Conservation (phyloP, 2,888 invertebrate species). For the Dasysyrphus albostriatus region DNA sequence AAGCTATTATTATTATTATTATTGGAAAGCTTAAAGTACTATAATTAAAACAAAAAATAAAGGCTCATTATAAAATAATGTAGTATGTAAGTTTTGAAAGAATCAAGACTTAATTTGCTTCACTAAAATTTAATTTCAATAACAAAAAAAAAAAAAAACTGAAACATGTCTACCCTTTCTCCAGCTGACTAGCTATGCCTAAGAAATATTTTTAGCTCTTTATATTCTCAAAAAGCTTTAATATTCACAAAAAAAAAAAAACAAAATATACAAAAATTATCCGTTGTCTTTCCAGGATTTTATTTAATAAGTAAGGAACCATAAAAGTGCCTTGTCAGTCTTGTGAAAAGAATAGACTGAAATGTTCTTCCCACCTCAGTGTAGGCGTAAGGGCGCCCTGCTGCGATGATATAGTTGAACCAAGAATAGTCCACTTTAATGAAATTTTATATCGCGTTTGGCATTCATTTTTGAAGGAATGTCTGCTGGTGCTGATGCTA, state of each 20-base stretch:
- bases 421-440: conserved; percentile 40
- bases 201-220: no score
- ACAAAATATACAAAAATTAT: not conserved
- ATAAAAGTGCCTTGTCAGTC: not conserved
- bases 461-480: conserved; percentile 26
- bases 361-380: not conserved
- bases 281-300: not conserved
- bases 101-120: no score
- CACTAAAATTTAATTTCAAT: no score
- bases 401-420: not conserved
- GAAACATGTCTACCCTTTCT: not conserved
- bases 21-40: no score
- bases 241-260: not conserved
- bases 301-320: not conserved
- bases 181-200: not conserved
- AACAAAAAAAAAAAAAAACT: no score
- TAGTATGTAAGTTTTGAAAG: no score
- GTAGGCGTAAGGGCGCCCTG: not conserved
- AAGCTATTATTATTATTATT: no score
- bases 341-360: not conserved
- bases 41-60: no score
- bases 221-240: not conserved
- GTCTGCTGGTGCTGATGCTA: conserved; percentile 24
- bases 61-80: no score
- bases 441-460: conserved; percentile 62